These are phyloP conservation scores for Halcyon chelicuti DNA, from an alignment of 2,797 vertebrate genomes.

Conservation along the genomic window DNA sequence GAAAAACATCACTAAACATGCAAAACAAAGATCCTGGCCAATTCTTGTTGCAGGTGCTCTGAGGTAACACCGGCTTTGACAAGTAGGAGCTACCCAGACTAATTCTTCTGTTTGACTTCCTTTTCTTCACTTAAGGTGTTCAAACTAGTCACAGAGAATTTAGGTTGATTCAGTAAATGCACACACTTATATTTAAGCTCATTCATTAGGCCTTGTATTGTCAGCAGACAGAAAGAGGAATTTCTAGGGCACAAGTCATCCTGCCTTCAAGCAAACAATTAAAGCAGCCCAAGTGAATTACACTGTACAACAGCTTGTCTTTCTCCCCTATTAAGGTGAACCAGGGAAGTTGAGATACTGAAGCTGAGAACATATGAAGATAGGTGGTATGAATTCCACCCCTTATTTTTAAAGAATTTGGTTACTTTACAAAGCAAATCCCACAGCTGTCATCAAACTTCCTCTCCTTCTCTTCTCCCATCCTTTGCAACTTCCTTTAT, in stretches of 20 bases:
- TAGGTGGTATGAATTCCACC: not conserved
- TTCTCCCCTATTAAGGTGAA: not conserved
- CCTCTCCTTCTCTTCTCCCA: not conserved
- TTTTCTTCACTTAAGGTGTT: not conserved
- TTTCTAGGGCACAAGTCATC: not conserved
- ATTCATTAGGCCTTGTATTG: not conserved
- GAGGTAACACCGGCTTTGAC: not conserved
- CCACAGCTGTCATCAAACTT: not conserved
- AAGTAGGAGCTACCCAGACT: not conserved
- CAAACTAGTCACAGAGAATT: not conserved
- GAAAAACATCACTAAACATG: not conserved
- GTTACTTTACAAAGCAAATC: not conserved
- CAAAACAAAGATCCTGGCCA: not conserved
- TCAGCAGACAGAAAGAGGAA: not conserved
- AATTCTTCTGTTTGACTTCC: not conserved
- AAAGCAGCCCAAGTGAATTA: not conserved
- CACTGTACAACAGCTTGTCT: not conserved
- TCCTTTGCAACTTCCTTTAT: not conserved
- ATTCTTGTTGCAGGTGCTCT: not conserved
- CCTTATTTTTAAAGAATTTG: not conserved
- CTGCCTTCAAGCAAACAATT: not conserved
- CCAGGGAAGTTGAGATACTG: not conserved
- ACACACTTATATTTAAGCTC: not conserved
- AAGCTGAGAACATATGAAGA: not conserved
- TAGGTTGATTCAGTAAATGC: not conserved